Evolutionary conservation across 2,888 invertebrate species (phyloP), one percentile per base, ranked within the genome.

Genomic region (Leptopterna dolabrata): DNA sequence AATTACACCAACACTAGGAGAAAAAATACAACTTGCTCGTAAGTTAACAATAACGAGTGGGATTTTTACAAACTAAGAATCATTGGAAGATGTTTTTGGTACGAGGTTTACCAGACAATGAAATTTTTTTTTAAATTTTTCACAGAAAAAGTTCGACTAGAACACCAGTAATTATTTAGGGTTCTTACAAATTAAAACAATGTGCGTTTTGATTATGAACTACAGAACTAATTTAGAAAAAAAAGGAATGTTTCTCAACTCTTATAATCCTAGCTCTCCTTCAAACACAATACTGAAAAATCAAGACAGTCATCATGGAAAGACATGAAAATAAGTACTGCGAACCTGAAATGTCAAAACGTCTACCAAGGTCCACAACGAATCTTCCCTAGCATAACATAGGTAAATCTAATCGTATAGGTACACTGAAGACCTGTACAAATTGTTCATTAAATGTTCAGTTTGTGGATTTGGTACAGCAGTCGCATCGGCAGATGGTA

Each of bases 201-300:
- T 63, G 63, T 63, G 63, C 63, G 63, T 27, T 63, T 63, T 11
- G 19, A 11, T 19, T 63, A 63, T 13, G 27, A 27, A 63, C 19
- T 63, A 63, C 24, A 6, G n/a, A n/a, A 51, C n/a, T 51, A n/a
- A 51, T 19, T 51, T 51, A n/a, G 16, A 27, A 63, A 63, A 71
- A 73, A 1, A 41, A 41, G 73, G 73, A 73, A 73, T 73, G 73
- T 73, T 30, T 36, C 73, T 73, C 73, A 73, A 73, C 73, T 73
- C 73, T 73, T 30, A 73, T 41, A 73, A 73, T 36, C 36, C 41
- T 36, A 30, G 36, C 73, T 73, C 73, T 73, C 73, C 41, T 19
- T 4, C 36, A n/a, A 30, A 73, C 73, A 36, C 6, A 73, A 73
- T 73, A 73, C 73, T 73, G 73, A 73, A 73, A 73, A 73, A 73